Evolutionary conservation across 1,140 invertebrate species (phyloP).

Genomic region (Homarus americanus): DNA sequence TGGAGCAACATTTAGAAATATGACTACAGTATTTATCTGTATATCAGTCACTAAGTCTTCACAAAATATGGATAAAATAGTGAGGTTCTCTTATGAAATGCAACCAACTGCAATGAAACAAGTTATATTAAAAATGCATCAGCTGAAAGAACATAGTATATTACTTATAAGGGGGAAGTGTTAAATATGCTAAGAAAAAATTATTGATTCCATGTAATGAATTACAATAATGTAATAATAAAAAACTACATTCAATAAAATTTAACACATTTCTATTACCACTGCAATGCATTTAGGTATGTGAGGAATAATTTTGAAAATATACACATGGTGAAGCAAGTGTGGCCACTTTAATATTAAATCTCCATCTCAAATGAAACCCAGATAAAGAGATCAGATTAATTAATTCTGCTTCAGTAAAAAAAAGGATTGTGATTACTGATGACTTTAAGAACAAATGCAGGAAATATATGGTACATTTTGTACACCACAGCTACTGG

Average conservation of each 20-base stretch:
- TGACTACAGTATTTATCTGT: too few relatives aligned
- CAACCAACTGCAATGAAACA: too few relatives aligned
- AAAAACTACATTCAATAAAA: background rate
- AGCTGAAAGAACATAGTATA: background rate
- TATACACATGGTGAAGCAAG: constrained; percentile 18
- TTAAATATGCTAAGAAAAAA: background rate
- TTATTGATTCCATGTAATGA: background rate
- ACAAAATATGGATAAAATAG: too few relatives aligned
- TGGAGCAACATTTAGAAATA: too few relatives aligned
- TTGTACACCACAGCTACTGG: background rate
- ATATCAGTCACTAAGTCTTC: too few relatives aligned
- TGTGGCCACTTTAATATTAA: background rate
- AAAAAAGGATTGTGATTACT: background rate
- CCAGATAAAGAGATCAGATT: background rate
- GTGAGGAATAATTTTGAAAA: constrained; percentile 13
- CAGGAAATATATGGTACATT: background rate
- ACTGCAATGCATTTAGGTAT: background rate
- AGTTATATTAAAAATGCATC: background rate
- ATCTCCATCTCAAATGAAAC: background rate
- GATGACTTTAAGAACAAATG: background rate
- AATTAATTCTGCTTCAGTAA: background rate
- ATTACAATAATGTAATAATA: background rate
- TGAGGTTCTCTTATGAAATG: background rate
- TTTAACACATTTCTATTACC: background rate
- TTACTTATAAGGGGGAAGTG: background rate